A percentile compares a stretch with the other conserved stretches of the same genome.
Conservation (phyloP, 2,113 vertebrate genomes). For the Passer domesticus region DNA sequence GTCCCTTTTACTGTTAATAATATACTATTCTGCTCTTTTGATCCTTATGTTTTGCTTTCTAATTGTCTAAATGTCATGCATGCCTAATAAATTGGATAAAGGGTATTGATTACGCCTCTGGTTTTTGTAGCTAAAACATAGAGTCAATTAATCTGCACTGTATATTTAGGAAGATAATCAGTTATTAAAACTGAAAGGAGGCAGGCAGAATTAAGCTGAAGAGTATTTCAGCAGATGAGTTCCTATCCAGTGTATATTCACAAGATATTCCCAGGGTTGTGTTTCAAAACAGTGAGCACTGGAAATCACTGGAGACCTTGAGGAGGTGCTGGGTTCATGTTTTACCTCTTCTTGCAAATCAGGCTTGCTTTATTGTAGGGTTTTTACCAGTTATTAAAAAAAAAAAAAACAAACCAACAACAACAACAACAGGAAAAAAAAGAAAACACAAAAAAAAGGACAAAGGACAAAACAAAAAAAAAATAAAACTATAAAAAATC, state of each 20-base stretch:
- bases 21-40: background rate
- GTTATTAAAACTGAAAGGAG: conserved; percentile 24
- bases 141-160: conserved; percentile 46
- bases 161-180: conserved; percentile 32
- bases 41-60: conserved; percentile 30
- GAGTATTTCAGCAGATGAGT: background rate
- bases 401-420: background rate
- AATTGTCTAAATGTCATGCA: conserved; percentile 57
- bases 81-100: conserved; percentile 57
- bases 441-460: background rate
- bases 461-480: too few relatives aligned
- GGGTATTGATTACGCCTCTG: conserved; percentile 10
- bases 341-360: background rate
- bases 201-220: background rate
- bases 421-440: too few relatives aligned
- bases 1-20: conserved; percentile 2
- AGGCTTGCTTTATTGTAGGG: background rate
- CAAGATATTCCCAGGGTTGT: background rate
- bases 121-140: background rate
- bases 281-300: background rate
- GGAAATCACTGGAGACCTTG: background rate
- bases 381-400: background rate
- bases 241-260: background rate
- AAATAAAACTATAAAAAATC: background rate
- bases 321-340: background rate